Evolutionary conservation across 2,797 vertebrate species (phyloP).

Genomic region (Phylloscopus collybita): DNA sequence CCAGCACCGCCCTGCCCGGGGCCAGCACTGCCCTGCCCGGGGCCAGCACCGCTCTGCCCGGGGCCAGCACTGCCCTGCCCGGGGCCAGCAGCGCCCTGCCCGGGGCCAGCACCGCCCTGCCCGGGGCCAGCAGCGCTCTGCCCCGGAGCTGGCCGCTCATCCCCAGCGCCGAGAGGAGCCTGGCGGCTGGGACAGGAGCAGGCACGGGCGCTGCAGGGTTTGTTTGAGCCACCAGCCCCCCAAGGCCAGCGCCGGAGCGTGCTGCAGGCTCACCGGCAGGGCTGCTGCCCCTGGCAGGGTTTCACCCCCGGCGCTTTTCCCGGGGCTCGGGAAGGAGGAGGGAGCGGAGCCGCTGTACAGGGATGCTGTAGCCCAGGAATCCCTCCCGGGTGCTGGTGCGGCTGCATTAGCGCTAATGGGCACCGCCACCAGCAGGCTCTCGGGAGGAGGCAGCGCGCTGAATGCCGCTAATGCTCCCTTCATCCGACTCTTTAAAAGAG

Average conservation of each 20-base stretch:
- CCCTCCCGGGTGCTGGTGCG: not conserved
- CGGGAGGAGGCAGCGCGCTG: not conserved
- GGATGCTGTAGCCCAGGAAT: not conserved
- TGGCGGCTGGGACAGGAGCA: not conserved
- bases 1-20: no score
- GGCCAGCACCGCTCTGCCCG: no score
- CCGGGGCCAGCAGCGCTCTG: no score
- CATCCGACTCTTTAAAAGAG: slow-evolving; percentile 28
- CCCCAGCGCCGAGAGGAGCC: not conserved
- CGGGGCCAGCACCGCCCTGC: not conserved
- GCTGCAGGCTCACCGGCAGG: not conserved
- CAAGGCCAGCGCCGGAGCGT: not conserved
- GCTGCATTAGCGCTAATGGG: slow-evolving; percentile 41
- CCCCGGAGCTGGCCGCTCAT: not conserved
- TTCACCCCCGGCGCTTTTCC: not conserved
- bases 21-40: not conserved
- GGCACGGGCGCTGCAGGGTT: not conserved
- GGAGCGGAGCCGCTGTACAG: not conserved
- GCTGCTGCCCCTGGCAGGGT: not conserved
- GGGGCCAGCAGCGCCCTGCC: not conserved
- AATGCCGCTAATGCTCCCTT: slow-evolving; percentile 32
- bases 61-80: not conserved
- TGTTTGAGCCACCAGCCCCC: rapidly evolving
- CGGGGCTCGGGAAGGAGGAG: not conserved
- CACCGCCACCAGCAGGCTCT: not conserved